These are phyloP conservation scores for Rhynchopsitta pachyrhyncha DNA, from an alignment of 2,113 vertebrate species.

Conservation along the genomic window DNA sequence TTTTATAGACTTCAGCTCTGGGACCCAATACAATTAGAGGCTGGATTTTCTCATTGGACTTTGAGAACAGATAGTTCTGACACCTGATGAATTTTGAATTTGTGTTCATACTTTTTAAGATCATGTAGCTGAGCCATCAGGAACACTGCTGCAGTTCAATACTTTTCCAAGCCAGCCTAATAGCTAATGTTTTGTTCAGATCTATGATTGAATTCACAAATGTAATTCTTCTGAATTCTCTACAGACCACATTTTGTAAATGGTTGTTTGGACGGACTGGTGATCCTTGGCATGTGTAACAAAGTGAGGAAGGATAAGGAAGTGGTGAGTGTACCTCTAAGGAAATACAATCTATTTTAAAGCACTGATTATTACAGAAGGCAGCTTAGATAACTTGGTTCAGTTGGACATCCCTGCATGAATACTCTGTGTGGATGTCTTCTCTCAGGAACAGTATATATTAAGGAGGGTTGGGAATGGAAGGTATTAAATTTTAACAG, in stretches of 20 bases:
- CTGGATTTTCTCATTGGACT: not conserved
- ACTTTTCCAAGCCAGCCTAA: not conserved
- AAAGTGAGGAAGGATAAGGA: not conserved
- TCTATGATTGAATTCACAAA: not conserved
- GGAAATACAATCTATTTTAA: not conserved
- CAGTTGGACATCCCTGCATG: not conserved
- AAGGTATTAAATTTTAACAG: not conserved
- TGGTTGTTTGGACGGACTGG: not conserved
- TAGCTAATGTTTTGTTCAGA: not conserved
- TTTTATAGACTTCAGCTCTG: not conserved
- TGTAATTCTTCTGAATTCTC: not conserved
- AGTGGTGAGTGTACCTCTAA: not conserved
- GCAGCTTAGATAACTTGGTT: not conserved
- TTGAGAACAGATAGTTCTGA: not conserved
- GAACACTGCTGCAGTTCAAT: not conserved
- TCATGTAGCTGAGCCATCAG: not conserved
- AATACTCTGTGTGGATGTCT: not conserved
- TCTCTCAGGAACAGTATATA: not conserved
- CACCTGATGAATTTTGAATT: not conserved
- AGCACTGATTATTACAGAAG: not conserved
- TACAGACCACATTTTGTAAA: not conserved
- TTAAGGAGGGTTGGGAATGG: not conserved
- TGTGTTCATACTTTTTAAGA: not conserved
- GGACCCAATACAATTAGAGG: not conserved
- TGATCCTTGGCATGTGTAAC: not conserved